Percentiles rank a stretch among this genome's conserved stretches.
Conservation (phyloP, 2,888 invertebrate genomes). For the Timema cristinae region DNA sequence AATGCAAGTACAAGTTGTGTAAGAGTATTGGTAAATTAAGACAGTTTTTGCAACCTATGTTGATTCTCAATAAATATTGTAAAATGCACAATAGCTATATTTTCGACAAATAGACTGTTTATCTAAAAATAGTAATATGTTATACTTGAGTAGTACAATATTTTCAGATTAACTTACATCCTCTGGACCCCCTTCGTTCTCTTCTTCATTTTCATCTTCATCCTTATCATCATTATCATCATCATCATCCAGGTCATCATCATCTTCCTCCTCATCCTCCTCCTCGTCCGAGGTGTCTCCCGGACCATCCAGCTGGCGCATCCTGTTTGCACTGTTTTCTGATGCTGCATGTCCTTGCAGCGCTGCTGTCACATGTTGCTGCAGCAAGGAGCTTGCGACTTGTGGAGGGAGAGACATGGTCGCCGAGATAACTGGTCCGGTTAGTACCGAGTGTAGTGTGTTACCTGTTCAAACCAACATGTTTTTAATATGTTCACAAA, state of each 20-base stretch:
- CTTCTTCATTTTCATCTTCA: constrained; percentile 49
- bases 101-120: not conserved
- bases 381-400: constrained; percentile 76
- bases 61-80: not conserved
- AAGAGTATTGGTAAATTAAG: too few relatives aligned
- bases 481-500: constrained; percentile 14
- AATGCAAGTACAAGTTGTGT: too few relatives aligned
- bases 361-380: constrained; percentile 83
- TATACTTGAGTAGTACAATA: too few relatives aligned
- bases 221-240: constrained; percentile 61
- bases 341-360: constrained; percentile 48
- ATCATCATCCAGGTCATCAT: constrained; percentile 68
- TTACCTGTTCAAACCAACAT: constrained; percentile 44
- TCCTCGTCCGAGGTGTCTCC: constrained; percentile 45
- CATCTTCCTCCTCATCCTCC: constrained; percentile 68
- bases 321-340: constrained; percentile 12
- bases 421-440: constrained; percentile 84
- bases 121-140: too few relatives aligned
- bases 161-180: constrained; percentile 37
- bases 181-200: constrained; percentile 49
- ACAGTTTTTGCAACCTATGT: too few relatives aligned
- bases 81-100: not conserved
- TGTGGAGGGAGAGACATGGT: constrained; percentile 82
- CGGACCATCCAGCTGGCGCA: constrained; percentile 22
- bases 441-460: constrained; percentile 65